These are phyloP conservation scores for Ellobius talpinus DNA, from an alignment of 2,113 vertebrate genomes.

Conservation along the genomic window DNA sequence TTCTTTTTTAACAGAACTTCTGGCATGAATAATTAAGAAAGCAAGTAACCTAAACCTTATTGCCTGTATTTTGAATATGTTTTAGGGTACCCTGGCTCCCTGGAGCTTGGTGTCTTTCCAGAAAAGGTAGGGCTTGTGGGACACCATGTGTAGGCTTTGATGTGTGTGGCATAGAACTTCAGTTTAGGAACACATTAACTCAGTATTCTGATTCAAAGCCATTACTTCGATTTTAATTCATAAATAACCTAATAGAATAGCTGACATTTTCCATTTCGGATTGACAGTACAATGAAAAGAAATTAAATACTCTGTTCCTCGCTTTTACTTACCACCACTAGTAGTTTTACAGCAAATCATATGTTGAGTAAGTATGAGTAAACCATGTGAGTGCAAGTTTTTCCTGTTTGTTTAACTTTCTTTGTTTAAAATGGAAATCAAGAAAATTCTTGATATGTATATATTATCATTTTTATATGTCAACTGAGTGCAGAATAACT, in stretches of 20 bases:
- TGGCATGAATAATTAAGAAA: neutral
- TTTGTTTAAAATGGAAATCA: conserved; percentile 49
- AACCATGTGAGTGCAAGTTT: neutral
- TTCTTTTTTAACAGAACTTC: conserved; percentile 7
- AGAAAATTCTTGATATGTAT: conserved; percentile 44
- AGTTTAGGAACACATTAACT: neutral
- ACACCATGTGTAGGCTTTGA: neutral
- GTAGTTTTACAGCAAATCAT: conserved; percentile 21
- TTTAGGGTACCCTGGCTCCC: neutral
- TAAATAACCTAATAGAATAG: conserved; percentile 26
- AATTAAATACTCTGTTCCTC: neutral
- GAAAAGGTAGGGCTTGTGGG: neutral
- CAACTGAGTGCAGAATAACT: conserved; percentile 37
- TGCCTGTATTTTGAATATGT: neutral
- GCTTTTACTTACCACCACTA: neutral
- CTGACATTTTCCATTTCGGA: conserved; percentile 25
- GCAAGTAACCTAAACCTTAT: neutral
- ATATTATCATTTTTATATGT: conserved; percentile 26
- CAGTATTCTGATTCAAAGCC: conserved; percentile 17
- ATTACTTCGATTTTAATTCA: conserved; percentile 46
- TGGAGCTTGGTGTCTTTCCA: neutral
- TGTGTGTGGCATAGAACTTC: neutral
- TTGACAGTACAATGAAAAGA: neutral
- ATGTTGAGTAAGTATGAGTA: conserved; percentile 31
- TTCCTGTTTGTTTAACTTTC: conserved; percentile 24